Conservation (phyloP, 2,113 vertebrate species). For the Azemiops feae region DNA sequence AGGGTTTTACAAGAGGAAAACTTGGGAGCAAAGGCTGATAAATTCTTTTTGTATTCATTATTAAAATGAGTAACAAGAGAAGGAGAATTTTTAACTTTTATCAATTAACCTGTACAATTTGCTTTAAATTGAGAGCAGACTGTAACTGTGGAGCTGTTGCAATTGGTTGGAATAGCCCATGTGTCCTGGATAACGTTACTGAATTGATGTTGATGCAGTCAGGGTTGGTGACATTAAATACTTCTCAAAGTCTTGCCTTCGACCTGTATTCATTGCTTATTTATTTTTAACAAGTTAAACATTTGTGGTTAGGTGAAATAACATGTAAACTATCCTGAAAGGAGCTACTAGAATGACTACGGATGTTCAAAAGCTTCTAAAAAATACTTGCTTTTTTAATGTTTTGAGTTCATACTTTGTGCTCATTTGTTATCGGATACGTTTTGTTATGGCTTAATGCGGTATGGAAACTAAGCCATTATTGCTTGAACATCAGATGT, state of each 20-base stretch:
- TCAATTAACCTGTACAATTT: conserved; percentile 49
- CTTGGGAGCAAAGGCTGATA: conserved; percentile 2
- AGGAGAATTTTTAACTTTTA: conserved; percentile 31
- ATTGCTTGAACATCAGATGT: not conserved
- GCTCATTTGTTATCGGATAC: not conserved
- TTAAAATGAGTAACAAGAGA: conserved; percentile 27
- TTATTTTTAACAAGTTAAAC: not conserved
- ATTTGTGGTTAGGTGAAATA: not conserved
- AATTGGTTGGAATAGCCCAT: not conserved
- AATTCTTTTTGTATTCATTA: not conserved
- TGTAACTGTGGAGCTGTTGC: conserved; percentile 36
- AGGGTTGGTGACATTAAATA: not conserved
- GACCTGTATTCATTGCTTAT: not conserved
- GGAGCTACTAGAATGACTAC: not conserved
- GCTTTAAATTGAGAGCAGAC: conserved; percentile 47
- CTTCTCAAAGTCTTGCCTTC: not conserved
- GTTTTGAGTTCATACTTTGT: not conserved
- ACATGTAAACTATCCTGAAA: not conserved
- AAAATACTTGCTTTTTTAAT: not conserved
- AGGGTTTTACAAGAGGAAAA: conserved; percentile 16
- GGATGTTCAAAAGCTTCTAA: not conserved
- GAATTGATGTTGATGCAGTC: not conserved
- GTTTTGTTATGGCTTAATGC: not conserved
- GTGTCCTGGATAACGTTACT: not conserved
- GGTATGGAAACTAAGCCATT: not conserved